Evolutionary conservation across 2,113 vertebrate genomes (phyloP).

Genomic region (Natator depressus): DNA sequence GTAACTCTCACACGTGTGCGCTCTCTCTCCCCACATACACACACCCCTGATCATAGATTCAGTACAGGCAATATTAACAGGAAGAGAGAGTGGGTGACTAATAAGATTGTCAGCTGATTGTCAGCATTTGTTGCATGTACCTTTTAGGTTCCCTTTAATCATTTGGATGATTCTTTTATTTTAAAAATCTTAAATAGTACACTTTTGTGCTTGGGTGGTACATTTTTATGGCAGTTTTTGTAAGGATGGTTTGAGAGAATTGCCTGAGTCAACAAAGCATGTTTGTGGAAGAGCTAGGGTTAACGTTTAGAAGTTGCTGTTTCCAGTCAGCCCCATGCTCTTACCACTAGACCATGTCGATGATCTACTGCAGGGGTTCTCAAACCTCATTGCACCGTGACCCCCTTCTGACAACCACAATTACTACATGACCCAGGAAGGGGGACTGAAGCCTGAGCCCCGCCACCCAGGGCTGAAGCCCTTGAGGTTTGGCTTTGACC

Average conservation of each 20-base stretch:
- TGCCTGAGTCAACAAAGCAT: neutral
- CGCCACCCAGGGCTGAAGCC: no score
- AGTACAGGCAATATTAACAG: conserved; percentile 2
- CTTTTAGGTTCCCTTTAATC: conserved; percentile 47
- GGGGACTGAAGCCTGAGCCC: no score
- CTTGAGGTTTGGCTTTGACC: no score
- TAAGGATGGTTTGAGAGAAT: conserved; percentile 23
- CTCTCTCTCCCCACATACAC: neutral
- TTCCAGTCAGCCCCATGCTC: conserved; percentile 22
- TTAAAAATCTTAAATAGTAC: neutral
- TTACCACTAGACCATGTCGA: conserved; percentile 45
- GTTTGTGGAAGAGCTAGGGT: conserved; percentile 35
- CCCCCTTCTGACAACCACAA: no score
- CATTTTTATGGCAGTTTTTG: conserved; percentile 47
- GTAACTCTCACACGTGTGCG: neutral
- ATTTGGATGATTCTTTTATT: conserved; percentile 35
- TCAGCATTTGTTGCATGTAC: neutral
- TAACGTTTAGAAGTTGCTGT: conserved; percentile 11
- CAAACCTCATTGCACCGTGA: no score
- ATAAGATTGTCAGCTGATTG: conserved; percentile 25
- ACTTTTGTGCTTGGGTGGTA: conserved; percentile 48
- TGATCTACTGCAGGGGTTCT: neutral
- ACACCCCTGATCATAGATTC: neutral
- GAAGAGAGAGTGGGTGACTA: neutral
- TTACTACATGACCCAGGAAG: no score